Percentiles rank a stretch among this genome's conserved stretches.
Evolutionary conservation across 2,888 invertebrate species (phyloP).

Genomic region (Smittia aterrima): DNA sequence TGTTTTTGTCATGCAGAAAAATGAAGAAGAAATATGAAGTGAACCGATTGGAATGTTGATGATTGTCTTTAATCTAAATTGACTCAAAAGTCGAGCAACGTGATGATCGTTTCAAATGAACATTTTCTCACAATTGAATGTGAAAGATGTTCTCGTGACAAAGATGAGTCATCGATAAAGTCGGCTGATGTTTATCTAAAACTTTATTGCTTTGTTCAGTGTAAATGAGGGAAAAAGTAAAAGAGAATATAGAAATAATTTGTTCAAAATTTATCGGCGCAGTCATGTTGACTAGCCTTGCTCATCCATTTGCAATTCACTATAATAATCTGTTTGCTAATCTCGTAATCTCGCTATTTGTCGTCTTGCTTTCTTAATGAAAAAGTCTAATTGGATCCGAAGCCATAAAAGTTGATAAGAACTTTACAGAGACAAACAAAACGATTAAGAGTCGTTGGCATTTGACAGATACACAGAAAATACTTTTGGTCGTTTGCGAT

Average conservation of each 20-base stretch:
- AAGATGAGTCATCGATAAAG: not conserved
- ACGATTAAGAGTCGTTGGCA: not conserved
- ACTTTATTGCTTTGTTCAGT: not conserved
- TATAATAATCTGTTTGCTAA: not conserved
- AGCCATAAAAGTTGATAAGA: not conserved
- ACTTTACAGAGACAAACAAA: not conserved
- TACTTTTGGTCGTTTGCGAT: not conserved
- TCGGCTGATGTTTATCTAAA: not conserved
- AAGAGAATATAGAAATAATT: no score
- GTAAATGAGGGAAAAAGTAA: not conserved
- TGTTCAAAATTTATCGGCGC: not conserved
- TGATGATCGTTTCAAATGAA: not conserved
- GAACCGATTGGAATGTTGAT: not conserved
- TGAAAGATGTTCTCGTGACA: not conserved
- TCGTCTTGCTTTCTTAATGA: not conserved
- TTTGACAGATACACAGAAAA: not conserved
- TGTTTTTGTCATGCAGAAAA: slow-evolving; percentile 7
- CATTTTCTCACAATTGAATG: not conserved
- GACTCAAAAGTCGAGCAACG: not conserved
- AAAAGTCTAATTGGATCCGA: not conserved
- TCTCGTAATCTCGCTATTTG: not conserved
- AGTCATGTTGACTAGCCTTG: not conserved
- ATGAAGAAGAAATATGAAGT: not conserved
- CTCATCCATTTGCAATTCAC: not conserved
- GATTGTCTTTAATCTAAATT: not conserved